A percentile compares a stretch with the other conserved stretches of the same genome.
These are phyloP conservation scores for Scrobipalpa atriplicella DNA, from an alignment of 2,888 invertebrate species.

Conservation along the genomic window DNA sequence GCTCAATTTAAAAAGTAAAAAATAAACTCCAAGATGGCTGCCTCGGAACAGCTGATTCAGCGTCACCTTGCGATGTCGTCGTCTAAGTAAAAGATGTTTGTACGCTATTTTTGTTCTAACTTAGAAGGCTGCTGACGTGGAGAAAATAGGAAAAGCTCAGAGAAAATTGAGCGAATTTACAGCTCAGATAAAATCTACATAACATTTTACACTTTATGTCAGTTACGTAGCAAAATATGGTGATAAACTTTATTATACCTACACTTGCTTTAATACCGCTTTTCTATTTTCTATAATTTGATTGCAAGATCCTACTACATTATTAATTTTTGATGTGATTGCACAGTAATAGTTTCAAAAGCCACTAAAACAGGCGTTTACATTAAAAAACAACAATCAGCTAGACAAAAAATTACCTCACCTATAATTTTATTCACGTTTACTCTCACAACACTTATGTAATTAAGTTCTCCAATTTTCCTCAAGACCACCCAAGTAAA, in stretches of 20 bases:
- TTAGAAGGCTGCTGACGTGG: constrained; percentile 11
- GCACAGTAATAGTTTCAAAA: background rate
- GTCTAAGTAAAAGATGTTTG: constrained; percentile 32
- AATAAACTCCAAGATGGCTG: constrained; percentile 59
- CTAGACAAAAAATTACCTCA: constrained; percentile 4
- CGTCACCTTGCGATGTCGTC: constrained; percentile 54
- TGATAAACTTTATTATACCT: background rate
- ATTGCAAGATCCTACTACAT: background rate
- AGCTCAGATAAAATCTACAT: constrained; percentile 1
- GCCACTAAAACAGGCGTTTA: background rate
- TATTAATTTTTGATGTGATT: background rate
- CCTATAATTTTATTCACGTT: constrained; percentile 11
- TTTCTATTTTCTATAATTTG: too few relatives aligned
- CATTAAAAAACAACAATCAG: constrained; percentile 2
- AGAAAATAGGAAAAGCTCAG: constrained; percentile 18
- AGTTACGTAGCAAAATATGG: constrained; percentile 5
- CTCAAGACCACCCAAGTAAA: constrained; percentile 14
- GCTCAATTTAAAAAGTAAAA: constrained; percentile 37
- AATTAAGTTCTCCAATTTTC: constrained; percentile 14
- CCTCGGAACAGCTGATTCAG: constrained; percentile 71
- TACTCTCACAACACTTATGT: constrained; percentile 1
- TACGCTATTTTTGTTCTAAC: constrained; percentile 26
- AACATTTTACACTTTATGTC: background rate
- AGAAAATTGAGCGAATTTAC: constrained; percentile 16
- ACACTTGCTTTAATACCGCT: background rate